phyloP scores from a whole-genome alignment of 1,140 invertebrate genomes.

The Caligus rogercresseyi region DNA sequence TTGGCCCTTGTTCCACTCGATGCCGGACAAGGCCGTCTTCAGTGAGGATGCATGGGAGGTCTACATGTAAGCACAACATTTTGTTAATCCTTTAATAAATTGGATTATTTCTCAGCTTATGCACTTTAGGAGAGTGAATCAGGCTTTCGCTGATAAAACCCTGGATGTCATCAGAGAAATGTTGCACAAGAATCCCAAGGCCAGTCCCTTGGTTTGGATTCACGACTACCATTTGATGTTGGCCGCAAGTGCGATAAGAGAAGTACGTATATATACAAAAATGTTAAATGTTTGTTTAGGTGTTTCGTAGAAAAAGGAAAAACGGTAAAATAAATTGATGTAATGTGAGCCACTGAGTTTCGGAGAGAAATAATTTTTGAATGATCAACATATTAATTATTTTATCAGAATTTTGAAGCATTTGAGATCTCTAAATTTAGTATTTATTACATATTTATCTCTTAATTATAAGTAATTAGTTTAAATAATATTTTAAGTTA shows the following conservation, averaged over 20 bases:
- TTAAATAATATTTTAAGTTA: no score
- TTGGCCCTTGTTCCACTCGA: conserved; percentile 77
- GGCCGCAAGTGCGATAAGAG: conserved; percentile 67
- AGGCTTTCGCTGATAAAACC: conserved; percentile 59
- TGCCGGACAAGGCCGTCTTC: conserved; percentile 61
- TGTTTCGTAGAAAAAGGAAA: no score
- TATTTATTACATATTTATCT: no score
- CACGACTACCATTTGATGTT: conserved; percentile 83
- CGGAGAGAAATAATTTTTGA: no score
- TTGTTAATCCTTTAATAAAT: not conserved
- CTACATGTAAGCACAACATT: conserved; percentile 16
- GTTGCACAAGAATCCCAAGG: conserved; percentile 36
- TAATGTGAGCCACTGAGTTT: no score
- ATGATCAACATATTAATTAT: no score
- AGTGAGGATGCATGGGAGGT: conserved; percentile 54
- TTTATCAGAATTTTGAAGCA: no score
- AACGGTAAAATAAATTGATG: no score
- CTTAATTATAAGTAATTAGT: no score
- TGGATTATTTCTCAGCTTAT: no score
- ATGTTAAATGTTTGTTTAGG: conserved; percentile 21
- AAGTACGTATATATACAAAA: conserved; percentile 31
- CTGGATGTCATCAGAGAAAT: conserved; percentile 40
- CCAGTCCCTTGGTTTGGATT: conserved; percentile 61
- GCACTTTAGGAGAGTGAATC: conserved; percentile 61
- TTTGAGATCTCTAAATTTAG: no score